Evolutionary conservation across 2,888 invertebrate species (phyloP).

Genomic region (Platycnemis pennipes): DNA sequence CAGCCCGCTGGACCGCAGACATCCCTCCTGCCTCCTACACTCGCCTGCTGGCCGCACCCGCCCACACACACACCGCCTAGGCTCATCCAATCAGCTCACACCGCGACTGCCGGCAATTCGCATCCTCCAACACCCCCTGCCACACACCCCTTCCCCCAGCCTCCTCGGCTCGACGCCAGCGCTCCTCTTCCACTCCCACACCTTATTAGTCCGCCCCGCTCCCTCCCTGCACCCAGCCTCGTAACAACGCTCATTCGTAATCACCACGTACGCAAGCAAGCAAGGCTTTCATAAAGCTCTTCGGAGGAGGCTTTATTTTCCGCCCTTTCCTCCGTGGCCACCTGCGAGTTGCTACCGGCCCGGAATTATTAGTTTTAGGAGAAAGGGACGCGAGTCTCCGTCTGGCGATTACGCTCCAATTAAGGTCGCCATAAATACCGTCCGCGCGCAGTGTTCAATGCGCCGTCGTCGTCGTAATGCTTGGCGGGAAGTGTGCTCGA

Average conservation of each 20-base stretch:
- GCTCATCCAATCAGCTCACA: neutral
- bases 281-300: neutral
- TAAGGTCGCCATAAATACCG: neutral
- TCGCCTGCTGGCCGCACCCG: neutral
- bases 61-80: neutral
- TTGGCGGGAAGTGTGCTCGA: neutral
- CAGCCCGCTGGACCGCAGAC: conserved; percentile 52
- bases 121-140: neutral
- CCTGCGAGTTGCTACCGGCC: neutral
- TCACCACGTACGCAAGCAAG: neutral
- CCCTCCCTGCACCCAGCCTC: neutral
- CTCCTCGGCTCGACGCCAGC: neutral
- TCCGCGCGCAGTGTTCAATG: neutral
- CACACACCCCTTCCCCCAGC: neutral
- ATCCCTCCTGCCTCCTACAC: neutral
- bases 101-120: neutral
- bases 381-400: neutral
- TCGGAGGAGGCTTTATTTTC: neutral
- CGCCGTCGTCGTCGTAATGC: neutral
- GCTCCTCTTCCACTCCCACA: neutral
- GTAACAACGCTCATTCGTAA: neutral
- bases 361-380: neutral
- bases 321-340: neutral
- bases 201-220: neutral
- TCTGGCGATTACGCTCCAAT: conserved; percentile 16